These are phyloP conservation scores for Rhynchonema sp. DNA, from an alignment of 2,888 invertebrate species.

Conservation along the genomic window DNA sequence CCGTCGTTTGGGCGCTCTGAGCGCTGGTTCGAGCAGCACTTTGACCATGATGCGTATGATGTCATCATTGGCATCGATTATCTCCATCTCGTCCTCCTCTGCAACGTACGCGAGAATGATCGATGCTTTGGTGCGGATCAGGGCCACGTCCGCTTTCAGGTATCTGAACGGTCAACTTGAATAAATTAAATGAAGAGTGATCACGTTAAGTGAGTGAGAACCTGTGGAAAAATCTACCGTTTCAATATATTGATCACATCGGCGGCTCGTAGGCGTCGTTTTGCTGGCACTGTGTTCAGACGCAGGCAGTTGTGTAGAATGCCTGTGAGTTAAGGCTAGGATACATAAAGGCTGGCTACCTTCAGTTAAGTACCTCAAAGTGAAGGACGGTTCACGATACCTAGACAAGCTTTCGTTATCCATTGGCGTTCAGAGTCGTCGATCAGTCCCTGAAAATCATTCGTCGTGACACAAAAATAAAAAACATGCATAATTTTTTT, in stretches of 20 bases:
- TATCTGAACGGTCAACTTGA: not conserved
- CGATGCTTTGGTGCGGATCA: not conserved
- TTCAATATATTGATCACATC: not conserved
- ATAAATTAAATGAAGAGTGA: not conserved
- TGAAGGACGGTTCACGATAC: too few relatives aligned
- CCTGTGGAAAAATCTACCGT: too few relatives aligned
- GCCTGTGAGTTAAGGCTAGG: too few relatives aligned
- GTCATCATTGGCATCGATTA: conserved; percentile 1
- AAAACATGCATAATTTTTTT: not conserved
- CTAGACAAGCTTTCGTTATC: not conserved
- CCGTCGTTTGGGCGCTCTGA: not conserved
- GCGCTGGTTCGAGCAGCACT: not conserved
- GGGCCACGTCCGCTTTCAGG: not conserved
- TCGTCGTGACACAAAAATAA: not conserved
- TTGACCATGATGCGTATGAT: not conserved
- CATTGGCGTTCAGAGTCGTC: not conserved
- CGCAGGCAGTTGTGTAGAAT: conserved; percentile 2
- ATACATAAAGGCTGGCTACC: too few relatives aligned
- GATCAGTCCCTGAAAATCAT: not conserved
- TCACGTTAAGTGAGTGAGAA: too few relatives aligned
- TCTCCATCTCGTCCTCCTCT: conserved; percentile 1
- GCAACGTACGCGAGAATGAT: not conserved
- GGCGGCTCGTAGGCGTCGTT: not conserved
- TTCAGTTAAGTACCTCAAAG: too few relatives aligned
- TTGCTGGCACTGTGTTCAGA: not conserved